Evolutionary conservation across 92 coral and sea anemone genomes (phyloP), one percentile per base, ranked within the genome.

Genomic region (Phymanthus crucifer): DNA sequence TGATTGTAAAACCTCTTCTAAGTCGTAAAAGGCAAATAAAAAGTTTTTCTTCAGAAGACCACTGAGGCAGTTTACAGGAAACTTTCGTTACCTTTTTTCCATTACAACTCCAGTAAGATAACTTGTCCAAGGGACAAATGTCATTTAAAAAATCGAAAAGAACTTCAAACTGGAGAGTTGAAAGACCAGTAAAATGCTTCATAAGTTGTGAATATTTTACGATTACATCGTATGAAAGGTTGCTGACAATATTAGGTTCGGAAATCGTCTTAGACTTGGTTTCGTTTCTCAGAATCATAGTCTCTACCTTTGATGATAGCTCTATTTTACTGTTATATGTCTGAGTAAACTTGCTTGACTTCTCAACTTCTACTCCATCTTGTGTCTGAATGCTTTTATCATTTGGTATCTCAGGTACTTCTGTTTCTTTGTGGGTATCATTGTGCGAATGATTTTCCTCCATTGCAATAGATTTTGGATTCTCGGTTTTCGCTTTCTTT

Each of bases 11-110:
- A n/a, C 83, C 78, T 13, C 66, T 57, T 71, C 68, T 83, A 11
- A 81, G 80, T 78, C 91, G 27, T 33, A 83, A 69, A 14, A 83
- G 74, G 56, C 78, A 75, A 16, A 86, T 80, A 45, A 58, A 85
- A 7, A 85, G 77, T 31, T 80, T 32, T 67, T 85, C 85, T 66
- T 69, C 73, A 40, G 45, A 24, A 66, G 75, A 45, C 73, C 82
- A 78, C 33, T 78, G 27, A 35, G 72, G 40, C 61, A 52, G 12
- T 52, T 52, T 18, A 66, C 7, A 66, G n/a, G 70, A 66, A 27
- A 66, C 70, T 35, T 66, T 66, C 33, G 37, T 23, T 66, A 66
- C 4, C 37, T 31, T 67, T 16, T 67, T 67, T 14, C 54, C 76
- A 37, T 17, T 71, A 21, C 10, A 36, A 17, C 56, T 35, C 76